Evolutionary conservation across 2,113 vertebrate species (phyloP).

Genomic region (Erinaceus europaeus): DNA sequence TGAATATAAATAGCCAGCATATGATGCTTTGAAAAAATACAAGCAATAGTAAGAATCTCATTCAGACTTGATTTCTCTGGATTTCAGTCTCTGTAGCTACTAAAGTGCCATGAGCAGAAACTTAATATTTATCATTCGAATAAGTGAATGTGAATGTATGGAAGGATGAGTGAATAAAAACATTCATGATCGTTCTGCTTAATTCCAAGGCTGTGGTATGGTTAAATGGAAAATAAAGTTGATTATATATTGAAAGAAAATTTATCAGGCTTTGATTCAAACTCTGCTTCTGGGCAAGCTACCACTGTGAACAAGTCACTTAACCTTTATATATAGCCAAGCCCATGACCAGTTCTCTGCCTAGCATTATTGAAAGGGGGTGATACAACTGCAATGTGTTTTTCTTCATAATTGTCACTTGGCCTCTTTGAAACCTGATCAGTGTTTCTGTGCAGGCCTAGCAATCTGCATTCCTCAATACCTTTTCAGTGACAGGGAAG

Average conservation of each 20-base stretch:
- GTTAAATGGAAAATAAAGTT: neutral
- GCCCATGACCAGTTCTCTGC: accelerated
- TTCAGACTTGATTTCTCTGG: neutral
- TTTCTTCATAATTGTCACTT: neutral
- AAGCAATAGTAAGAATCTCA: neutral
- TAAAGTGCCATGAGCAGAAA: neutral
- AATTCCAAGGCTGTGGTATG: neutral
- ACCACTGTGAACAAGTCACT: neutral
- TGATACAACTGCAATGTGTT: neutral
- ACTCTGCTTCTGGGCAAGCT: neutral
- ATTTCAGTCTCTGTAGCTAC: neutral
- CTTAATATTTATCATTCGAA: neutral
- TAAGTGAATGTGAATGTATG: neutral
- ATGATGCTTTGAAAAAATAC: neutral
- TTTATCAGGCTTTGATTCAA: constrained; percentile 14
- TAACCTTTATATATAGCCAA: neutral
- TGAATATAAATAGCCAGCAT: neutral
- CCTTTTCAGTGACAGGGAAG: neutral
- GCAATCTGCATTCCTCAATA: neutral
- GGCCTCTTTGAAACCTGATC: neutral
- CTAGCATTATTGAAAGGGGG: neutral
- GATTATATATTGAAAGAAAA: neutral
- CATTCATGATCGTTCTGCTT: neutral
- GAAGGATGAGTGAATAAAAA: neutral
- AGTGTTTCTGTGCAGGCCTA: neutral